Conservation (phyloP, 2,113 vertebrate genomes). For the Crotalus helleri region DNA sequence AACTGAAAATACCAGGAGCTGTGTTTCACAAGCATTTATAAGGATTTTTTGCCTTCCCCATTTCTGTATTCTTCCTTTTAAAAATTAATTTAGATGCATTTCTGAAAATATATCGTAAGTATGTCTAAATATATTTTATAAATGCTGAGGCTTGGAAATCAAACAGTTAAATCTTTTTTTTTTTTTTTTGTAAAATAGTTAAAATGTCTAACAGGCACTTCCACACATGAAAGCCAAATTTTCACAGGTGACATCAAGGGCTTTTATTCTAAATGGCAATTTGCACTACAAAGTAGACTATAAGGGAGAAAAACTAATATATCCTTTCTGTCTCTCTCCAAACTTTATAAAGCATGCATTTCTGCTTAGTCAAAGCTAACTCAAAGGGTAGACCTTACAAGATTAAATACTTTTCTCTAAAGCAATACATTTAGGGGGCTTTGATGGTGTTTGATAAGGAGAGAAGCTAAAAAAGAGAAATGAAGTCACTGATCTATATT, state of each 20-base stretch:
- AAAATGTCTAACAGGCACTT: background rate
- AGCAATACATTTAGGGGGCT: background rate
- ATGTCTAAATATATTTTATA: background rate
- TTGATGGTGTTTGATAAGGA: background rate
- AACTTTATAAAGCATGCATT: background rate
- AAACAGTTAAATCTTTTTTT: background rate
- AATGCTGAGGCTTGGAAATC: background rate
- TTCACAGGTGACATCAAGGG: background rate
- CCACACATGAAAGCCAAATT: background rate
- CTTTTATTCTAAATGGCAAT: background rate
- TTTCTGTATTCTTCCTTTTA: background rate
- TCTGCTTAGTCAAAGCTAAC: background rate
- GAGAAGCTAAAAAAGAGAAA: too few species aligned
- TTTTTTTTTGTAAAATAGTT: background rate
- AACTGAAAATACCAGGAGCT: background rate
- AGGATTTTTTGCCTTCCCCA: background rate
- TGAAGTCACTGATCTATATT: too few species aligned
- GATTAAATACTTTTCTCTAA: background rate
- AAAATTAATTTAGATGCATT: background rate
- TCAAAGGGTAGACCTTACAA: background rate
- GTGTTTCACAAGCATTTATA: too few species aligned
- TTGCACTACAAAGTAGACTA: background rate
- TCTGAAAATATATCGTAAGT: background rate
- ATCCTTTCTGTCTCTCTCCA: background rate
- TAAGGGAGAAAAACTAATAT: background rate